A percentile compares a stretch with the other conserved stretches of the same genome.
Evolutionary conservation across 2,797 vertebrate species (phyloP).

Genomic region (Melanotaenia parkinsoni): DNA sequence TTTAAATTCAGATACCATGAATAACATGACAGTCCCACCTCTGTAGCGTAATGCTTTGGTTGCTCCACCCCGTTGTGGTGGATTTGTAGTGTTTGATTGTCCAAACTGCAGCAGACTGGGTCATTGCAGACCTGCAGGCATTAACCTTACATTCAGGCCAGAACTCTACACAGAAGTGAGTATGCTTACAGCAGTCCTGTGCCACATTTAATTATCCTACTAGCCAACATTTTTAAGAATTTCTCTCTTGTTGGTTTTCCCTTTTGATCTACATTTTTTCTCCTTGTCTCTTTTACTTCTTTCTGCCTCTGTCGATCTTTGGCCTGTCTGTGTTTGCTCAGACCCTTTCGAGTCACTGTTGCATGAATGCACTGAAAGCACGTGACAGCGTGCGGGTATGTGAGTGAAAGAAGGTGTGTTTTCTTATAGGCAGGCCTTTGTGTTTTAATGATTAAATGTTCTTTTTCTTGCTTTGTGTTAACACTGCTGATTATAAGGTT

Average conservation of each 20-base stretch:
- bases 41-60: constrained; percentile 6
- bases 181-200: constrained; percentile 3
- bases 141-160: constrained; percentile 36
- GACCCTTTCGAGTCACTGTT: constrained; percentile 71
- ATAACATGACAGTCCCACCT: constrained; percentile 33
- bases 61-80: constrained; percentile 58
- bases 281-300: constrained; percentile 13
- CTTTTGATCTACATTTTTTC: neutral
- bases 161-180: constrained; percentile 50
- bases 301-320: constrained; percentile 65
- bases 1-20: constrained; percentile 15
- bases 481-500: constrained; percentile 26
- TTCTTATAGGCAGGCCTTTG: constrained; percentile 33
- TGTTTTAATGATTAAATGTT: constrained; percentile 22
- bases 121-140: constrained; percentile 55
- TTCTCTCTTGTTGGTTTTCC: neutral
- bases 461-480: constrained; percentile 13
- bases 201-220: neutral
- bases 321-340: constrained; percentile 81
- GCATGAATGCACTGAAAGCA: constrained; percentile 70
- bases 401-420: constrained; percentile 53
- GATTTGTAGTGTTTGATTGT: constrained; percentile 58
- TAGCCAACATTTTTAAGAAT: neutral
- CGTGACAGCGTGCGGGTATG: constrained; percentile 46
- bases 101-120: constrained; percentile 49